phyloP scores from a whole-genome alignment of 2,888 invertebrate genomes.

The Microplitis deprimator region DNA sequence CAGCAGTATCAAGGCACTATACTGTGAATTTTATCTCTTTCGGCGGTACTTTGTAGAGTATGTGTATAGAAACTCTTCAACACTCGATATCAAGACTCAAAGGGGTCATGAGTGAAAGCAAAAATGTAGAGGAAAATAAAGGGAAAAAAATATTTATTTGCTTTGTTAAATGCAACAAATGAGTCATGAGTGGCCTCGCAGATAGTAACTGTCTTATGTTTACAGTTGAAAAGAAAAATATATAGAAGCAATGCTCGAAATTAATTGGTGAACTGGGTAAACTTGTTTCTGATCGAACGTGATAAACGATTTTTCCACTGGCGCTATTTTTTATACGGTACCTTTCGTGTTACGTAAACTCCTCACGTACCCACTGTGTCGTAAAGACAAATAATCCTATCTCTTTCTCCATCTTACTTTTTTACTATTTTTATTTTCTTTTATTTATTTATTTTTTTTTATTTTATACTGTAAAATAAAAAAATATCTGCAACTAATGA shows the following conservation, averaged over 20 bases:
- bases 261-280: constrained; percentile 41
- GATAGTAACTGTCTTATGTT: constrained; percentile 24
- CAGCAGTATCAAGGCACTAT: background rate
- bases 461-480: constrained; percentile 2
- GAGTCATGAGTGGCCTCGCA: constrained; percentile 12
- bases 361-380: constrained; percentile 41
- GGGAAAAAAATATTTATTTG: background rate
- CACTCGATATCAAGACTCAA: background rate
- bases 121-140: background rate
- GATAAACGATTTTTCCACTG: constrained; percentile 33
- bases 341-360: constrained; percentile 4
- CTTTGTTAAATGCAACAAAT: constrained; percentile 26
- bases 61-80: background rate
- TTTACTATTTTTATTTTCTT: constrained; percentile 15
- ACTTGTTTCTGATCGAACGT: constrained; percentile 32
- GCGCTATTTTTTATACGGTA: background rate
- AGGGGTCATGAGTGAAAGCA: constrained; percentile 1
- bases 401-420: constrained; percentile 35
- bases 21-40: background rate
- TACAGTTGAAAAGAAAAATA: constrained; percentile 20
- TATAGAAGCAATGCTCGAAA: constrained; percentile 10
- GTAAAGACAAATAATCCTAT: constrained; percentile 48
- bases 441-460: background rate
- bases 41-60: background rate
- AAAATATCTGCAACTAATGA: constrained; percentile 2